Evolutionary conservation across 1,140 invertebrate species (phyloP), one percentile per base, ranked within the genome.

Genomic region (Trigoniulus corallinus): DNA sequence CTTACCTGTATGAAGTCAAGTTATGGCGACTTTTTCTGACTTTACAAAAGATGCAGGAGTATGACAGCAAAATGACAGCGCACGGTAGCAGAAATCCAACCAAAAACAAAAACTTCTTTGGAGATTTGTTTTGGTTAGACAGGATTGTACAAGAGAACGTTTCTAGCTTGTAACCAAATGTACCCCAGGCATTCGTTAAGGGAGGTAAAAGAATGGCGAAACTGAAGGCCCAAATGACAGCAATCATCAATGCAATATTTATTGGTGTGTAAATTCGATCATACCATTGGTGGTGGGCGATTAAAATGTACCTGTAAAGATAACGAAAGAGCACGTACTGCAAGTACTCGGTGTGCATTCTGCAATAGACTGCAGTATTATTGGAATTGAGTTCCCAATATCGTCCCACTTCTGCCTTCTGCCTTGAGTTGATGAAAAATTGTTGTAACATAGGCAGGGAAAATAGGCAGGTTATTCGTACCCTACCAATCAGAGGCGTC

Each of bases 131-230:
- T 13, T 77, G 76, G 54, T 77, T 74, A 47, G 61, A 62, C 3
- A 88, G 68, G 48, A 89, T 87, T 1, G 85, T 89, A 65, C 85
- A 89, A 0, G 84, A 87, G 62, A 88, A 88, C 1, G 82, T 85
- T 1, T 72, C 67, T 7, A 72, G 65, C 54, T 88, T 79, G 4
- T 88, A 66, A 0, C 85, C 85, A 53, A 89, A 68, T 50, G 74
- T 74, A 2, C 85, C 86, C 85, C 85, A 89, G 2, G 84, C 64
- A n/a, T 78, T 83, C 1, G 84, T 58, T 25, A 87, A 65, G 0
- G 86, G 82, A 21, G 83, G 83, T 1, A 85, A 62, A 72, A 88
- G 61, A 47, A 81, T 67, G 0, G 66, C 67, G 56, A 74, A 76
- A 52, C 69, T 69, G 53, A 83, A 77, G 18, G 74, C 66, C 85